Percentiles rank a stretch among this genome's conserved stretches.
phyloP scores from a whole-genome alignment of 2,797 vertebrate genomes.

The Myotis pilosus region DNA sequence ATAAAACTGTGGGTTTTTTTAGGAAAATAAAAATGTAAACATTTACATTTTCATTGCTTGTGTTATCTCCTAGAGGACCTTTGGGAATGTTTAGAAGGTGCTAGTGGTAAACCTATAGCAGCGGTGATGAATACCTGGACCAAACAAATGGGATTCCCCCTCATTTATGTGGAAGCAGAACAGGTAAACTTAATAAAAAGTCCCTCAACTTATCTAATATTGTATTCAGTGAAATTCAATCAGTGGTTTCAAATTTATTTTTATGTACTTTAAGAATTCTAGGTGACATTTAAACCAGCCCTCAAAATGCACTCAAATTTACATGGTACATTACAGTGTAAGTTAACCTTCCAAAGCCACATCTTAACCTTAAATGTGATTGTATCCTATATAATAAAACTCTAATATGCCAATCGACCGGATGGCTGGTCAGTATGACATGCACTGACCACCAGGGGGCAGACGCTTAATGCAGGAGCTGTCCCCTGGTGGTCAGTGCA shows the following conservation, averaged over 20 bases:
- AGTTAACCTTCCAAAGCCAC: neutral
- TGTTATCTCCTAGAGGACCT: conserved; percentile 91
- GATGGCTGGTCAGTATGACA: too few species aligned
- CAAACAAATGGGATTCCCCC: conserved; percentile 98
- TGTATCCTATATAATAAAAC: neutral
- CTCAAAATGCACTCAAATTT: neutral
- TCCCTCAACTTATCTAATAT: neutral
- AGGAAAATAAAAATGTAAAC: conserved; percentile 41
- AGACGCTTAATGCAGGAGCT: too few species aligned
- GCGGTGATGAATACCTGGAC: conserved; percentile 98
- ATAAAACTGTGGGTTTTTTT: conserved; percentile 13
- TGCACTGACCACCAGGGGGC: too few species aligned
- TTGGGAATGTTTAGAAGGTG: conserved; percentile 96
- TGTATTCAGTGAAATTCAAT: neutral
- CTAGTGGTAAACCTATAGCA: conserved; percentile 96
- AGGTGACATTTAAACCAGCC: neutral
- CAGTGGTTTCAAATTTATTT: neutral
- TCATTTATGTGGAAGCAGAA: conserved; percentile 94
- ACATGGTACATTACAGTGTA: neutral
- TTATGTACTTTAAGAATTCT: conserved; percentile 31
- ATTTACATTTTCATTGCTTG: conserved; percentile 58
- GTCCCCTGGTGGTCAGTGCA: too few species aligned
- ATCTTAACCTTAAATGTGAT: neutral
- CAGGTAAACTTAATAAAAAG: conserved; percentile 86
- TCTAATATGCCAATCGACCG: too few species aligned